Evolutionary conservation across 2,113 vertebrate genomes (phyloP).

Genomic region (Megaceryle torquata): DNA sequence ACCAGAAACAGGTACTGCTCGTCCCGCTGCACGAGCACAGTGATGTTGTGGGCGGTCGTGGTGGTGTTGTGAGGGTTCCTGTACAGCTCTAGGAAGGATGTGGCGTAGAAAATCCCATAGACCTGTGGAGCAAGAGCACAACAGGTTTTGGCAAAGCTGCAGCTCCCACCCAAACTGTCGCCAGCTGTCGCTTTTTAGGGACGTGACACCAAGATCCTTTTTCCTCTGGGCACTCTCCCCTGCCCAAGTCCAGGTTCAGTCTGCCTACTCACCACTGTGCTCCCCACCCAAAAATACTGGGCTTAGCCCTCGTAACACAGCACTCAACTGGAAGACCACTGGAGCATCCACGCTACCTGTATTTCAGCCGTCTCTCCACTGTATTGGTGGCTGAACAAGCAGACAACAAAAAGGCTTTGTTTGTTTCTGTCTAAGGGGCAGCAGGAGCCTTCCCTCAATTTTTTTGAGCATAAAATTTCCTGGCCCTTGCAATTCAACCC

Average conservation of each 20-base stretch:
- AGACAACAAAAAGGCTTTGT: background rate
- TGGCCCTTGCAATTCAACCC: background rate
- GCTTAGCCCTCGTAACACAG: background rate
- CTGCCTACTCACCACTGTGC: rapidly evolving
- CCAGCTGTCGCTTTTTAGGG: background rate
- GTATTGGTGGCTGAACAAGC: background rate
- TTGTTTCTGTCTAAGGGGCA: background rate
- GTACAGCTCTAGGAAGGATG: conserved; percentile 92
- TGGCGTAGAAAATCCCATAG: conserved; percentile 91
- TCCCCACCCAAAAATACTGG: background rate
- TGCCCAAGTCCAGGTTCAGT: background rate
- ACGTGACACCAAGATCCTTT: background rate
- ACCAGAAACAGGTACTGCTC: conserved; percentile 97
- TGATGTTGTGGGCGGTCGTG: conserved; percentile 76
- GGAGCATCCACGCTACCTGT: background rate
- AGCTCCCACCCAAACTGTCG: background rate
- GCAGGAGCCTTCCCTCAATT: background rate
- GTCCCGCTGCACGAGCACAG: conserved; percentile 82
- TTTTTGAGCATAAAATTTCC: background rate
- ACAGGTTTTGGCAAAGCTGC: background rate
- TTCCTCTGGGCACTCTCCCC: background rate
- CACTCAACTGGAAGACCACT: background rate
- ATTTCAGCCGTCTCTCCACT: background rate
- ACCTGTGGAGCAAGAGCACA: conserved; percentile 65
- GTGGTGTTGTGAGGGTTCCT: conserved; percentile 78